Percentiles rank a stretch among this genome's conserved stretches.
These are phyloP conservation scores for Sula dactylatra DNA, from an alignment of 2,113 vertebrate species.

Conservation along the genomic window DNA sequence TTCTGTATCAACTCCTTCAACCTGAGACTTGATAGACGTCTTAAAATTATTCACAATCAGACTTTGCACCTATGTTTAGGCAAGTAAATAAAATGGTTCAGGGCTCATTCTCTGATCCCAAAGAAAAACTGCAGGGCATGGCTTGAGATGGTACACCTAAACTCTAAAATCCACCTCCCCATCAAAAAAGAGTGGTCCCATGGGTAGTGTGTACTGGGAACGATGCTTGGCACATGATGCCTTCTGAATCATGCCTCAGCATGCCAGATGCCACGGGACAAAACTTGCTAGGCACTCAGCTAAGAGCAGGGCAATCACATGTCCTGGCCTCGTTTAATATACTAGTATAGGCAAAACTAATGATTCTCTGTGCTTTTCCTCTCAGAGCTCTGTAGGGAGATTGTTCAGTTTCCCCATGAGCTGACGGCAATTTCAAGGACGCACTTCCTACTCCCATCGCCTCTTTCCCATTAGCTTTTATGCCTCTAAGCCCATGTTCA, in stretches of 20 bases:
- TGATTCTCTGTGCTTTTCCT: background rate
- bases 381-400: background rate
- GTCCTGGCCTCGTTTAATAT: background rate
- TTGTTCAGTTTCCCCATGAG: background rate
- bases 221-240: background rate
- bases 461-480: background rate
- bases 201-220: background rate
- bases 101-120: background rate
- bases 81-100: background rate
- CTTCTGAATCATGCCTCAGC: background rate
- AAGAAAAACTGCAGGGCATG: background rate
- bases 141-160: fast-evolving
- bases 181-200: background rate
- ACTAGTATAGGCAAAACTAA: slow-evolving; percentile 3
- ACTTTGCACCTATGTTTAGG: background rate
- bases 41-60: background rate
- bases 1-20: background rate
- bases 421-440: background rate
- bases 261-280: background rate
- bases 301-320: background rate
- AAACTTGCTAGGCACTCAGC: background rate
- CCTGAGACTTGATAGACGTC: background rate
- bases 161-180: background rate
- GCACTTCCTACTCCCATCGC: background rate
- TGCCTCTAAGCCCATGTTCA: background rate